phyloP scores from a whole-genome alignment of 2,797 vertebrate species.

The Chromis chromis region DNA sequence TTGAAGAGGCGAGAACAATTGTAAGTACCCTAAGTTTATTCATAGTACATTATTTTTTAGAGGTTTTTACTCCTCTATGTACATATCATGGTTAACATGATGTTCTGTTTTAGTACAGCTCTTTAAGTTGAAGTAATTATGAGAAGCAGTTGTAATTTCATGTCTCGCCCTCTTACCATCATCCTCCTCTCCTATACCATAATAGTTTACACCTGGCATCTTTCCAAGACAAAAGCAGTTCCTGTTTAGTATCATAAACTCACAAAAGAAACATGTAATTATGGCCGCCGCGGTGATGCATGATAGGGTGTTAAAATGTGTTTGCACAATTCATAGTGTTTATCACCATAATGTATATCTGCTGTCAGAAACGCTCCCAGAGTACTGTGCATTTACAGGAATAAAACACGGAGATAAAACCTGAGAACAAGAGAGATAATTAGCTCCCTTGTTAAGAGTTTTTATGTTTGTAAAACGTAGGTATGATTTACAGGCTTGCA shows the following conservation, averaged over 20 bases:
- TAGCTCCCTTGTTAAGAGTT: constrained; percentile 43
- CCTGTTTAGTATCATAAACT: constrained; percentile 7
- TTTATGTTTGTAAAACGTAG: constrained; percentile 34
- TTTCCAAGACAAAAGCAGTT: constrained; percentile 12
- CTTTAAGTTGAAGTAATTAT: constrained; percentile 3
- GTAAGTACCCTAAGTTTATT: constrained; percentile 8
- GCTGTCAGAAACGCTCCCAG: constrained; percentile 34
- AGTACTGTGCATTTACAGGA: constrained; percentile 34
- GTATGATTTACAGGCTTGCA: constrained; percentile 42
- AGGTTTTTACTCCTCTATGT: constrained; percentile 2
- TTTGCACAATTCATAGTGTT: constrained; percentile 53
- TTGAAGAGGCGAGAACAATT: constrained; percentile 3
- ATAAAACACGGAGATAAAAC: constrained; percentile 21
- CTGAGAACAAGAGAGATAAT: constrained; percentile 49
- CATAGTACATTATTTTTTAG: neutral
- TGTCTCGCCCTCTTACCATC: neutral
- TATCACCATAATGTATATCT: constrained; percentile 50
- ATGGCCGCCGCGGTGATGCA: constrained; percentile 40
- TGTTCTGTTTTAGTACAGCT: neutral
- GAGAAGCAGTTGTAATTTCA: constrained; percentile 1
- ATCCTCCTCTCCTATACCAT: neutral
- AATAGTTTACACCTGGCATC: constrained; percentile 12
- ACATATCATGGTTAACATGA: neutral
- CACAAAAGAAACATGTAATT: constrained; percentile 47
- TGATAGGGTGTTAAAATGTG: constrained; percentile 35